Base-by-base conservation (phyloP, 2,113 vertebrate species). In the Halcyon malimbica region DNA sequence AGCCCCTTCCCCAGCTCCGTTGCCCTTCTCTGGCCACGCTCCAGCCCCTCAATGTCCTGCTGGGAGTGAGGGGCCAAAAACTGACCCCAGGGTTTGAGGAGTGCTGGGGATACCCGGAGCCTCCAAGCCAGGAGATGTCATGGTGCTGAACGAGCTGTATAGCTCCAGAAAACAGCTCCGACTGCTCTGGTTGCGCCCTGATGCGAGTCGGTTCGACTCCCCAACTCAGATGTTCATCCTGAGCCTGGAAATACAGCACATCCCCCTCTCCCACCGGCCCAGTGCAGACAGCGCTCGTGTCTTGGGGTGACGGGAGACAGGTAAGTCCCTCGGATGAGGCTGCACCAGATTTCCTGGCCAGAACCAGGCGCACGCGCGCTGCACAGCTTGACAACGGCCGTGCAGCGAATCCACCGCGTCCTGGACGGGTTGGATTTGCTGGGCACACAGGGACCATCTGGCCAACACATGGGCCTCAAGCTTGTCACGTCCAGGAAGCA, bases 381-480 rank as follows among this genome's bases (percentile, higher is more conserved):
- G 59, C 85, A 41, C 85, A 84, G 91, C 78, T 81, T 73, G 93
- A 69, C n/a, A 18, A 35, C 0, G 20, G 42, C 28, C 5, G 5
- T 9, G 56, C 60, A 4, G 41, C 0, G 21, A 83, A 71, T 59
- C 64, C 77, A 44, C n/a, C 57, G 4, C 59, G 20, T 35, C 89
- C 85, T 25, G 68, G 85, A 37, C 7, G 2, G 5, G 46, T 5
- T 48, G 88, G 85, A 54, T 87, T 68, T 44, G 69, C 93, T 26
- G 91, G 88, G 84, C 68, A 53, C 89, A 73, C 39, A 5, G 2
- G 5, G 39, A 69, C 93, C 91, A 77, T 90, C 89, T 87, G 95
- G 64, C 54, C 73, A 56, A 69, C 95, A 87, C 91, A 31, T 11
- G 78, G 68, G 13, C 56, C 28, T 39, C 0, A 1, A 76, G 69